These are phyloP conservation scores for Penaeus vannamei DNA, from an alignment of 1,140 invertebrate species.

Conservation along the genomic window DNA sequence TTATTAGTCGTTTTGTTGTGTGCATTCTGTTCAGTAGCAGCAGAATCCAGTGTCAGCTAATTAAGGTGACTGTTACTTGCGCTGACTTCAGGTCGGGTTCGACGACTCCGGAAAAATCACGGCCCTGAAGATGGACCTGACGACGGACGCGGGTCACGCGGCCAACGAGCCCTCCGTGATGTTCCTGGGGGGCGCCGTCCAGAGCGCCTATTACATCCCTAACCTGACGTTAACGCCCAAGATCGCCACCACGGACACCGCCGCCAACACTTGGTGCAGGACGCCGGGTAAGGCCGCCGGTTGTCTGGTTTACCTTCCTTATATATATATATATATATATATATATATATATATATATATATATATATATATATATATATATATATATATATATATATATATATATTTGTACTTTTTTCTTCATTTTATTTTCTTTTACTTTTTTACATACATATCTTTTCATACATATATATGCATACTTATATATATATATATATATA, in stretches of 20 bases:
- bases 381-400: no score
- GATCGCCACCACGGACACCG: conserved; percentile 67
- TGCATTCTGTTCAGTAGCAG: no score
- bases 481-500: no score
- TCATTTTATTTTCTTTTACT: no score
- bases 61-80: not conserved
- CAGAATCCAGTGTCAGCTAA: no score
- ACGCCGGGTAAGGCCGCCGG: conserved; percentile 67
- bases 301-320: no score
- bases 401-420: no score
- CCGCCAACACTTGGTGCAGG: conserved; percentile 66
- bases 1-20: not conserved
- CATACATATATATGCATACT: no score
- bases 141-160: conserved; percentile 38
- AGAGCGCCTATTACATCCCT: conserved; percentile 43
- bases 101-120: conserved; percentile 61
- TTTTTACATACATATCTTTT: no score
- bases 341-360: no score
- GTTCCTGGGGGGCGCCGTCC: conserved; percentile 43
- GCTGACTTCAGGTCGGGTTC: conserved; percentile 62
- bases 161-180: conserved; percentile 50
- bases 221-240: conserved; percentile 37
- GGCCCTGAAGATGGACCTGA: conserved; percentile 60
- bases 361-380: no score
- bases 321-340: no score